Evolutionary conservation across 1,140 invertebrate species (phyloP), one percentile per base, ranked within the genome.

Genomic region (Augochlora pura): DNA sequence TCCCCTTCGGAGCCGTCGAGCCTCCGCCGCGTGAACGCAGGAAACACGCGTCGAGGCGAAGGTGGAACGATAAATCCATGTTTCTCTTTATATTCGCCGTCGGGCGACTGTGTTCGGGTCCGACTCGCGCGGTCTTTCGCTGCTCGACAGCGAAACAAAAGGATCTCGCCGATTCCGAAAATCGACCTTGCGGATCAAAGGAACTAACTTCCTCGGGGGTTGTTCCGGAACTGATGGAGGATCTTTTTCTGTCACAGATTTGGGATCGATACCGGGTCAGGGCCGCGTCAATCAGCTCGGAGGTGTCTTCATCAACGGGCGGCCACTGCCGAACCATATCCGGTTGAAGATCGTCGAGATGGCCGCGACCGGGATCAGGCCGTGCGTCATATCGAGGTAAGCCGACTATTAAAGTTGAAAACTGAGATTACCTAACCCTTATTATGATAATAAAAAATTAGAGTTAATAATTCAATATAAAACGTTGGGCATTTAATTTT

Each of bases 291-390:
- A 97, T 93, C 97, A 97, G 91, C 93, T 97, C 14, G 97, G 97
- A n/a, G 97, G 97, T 25, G 95, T 97, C 39, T 97, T 97, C 89
- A 97, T 97, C 83, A 97, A 97, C 91, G 96, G 96, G 1, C 94
- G 97, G 21, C 96, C 96, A 0, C 90, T 97, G 62, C 96, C 96
- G 7, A 96, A 97, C 89, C 95, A 96, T 84, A 96, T 97, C 73
- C 94, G 96, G 25, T 86, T 96, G 32, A 96, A 96, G 91, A 97
- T 97, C 70, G 96, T 97, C 1, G 96, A 97, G 91, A 95, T 97
- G 96, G 96, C 96, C 0, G 96, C 95, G 14, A 94, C 95, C 39
- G 96, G 97, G 23, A 94, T 97, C 9, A 93, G 97, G 1, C 96
- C 97, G 4, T 97, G 97, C 87, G 95, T 96, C 16, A 97, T 97